Evolutionary conservation across 2,113 vertebrate species (phyloP).

Genomic region (Actinemys pallida): DNA sequence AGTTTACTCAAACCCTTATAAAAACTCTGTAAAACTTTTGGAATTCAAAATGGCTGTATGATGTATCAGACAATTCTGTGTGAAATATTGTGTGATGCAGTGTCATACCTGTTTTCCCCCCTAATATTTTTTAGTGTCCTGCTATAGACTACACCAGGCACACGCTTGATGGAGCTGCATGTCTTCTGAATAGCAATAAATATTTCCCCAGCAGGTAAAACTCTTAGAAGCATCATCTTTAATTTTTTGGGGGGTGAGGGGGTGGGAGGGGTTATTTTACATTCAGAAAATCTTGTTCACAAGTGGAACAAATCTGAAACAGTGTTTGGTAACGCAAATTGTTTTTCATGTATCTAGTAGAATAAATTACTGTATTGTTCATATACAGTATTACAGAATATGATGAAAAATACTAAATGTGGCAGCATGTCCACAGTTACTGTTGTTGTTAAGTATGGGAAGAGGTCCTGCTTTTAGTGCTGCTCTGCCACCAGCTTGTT

Average conservation of each 20-base stretch:
- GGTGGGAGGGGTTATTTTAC: neutral
- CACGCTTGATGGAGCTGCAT: slow-evolving; percentile 98
- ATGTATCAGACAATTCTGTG: neutral
- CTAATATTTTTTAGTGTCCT: slow-evolving; percentile 87
- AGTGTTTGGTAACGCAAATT: neutral
- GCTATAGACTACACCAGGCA: slow-evolving; percentile 99
- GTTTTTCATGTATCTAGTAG: neutral
- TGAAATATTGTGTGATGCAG: neutral
- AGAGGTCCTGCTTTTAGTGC: neutral
- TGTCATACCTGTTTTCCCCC: neutral
- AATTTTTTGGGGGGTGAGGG: neutral
- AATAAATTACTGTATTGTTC: neutral
- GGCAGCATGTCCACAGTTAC: rapidly evolving
- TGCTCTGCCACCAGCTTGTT: neutral
- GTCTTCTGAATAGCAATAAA: slow-evolving; percentile 99
- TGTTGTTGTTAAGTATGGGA: neutral
- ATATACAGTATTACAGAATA: rapidly evolving
- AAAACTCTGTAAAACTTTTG: neutral
- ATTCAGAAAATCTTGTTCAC: neutral
- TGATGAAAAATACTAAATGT: neutral
- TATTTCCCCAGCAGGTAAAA: slow-evolving; percentile 98
- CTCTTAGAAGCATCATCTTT: neutral
- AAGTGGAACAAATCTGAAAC: neutral
- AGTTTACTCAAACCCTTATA: neutral
- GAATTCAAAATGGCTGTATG: neutral